phyloP scores from a whole-genome alignment of 1,140 invertebrate species.

The Amphibalanus amphitrite region DNA sequence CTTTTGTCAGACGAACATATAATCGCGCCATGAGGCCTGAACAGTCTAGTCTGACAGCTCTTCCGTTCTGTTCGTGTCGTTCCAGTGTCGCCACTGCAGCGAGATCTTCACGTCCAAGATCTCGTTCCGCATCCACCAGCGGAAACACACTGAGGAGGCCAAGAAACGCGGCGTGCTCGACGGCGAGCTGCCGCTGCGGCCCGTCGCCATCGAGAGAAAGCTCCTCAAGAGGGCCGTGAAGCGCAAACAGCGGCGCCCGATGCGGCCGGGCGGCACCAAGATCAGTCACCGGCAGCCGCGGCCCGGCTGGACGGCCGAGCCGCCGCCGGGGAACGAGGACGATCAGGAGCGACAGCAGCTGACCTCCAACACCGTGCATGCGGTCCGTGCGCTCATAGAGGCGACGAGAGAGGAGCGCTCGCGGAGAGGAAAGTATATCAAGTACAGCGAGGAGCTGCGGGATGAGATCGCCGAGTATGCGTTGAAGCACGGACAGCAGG shows the following conservation, averaged over 20 bases:
- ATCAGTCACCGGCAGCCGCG: too few relatives aligned
- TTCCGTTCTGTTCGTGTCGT: not conserved
- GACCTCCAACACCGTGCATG: constrained; percentile 20
- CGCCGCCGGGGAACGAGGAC: not conserved
- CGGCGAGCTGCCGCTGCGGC: constrained; percentile 18
- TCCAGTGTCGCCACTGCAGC: constrained; percentile 24
- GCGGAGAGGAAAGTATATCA: constrained; percentile 25
- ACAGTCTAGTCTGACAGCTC: too few relatives aligned
- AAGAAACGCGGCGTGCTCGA: constrained; percentile 19
- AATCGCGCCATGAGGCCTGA: too few relatives aligned
- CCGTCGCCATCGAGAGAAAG: constrained; percentile 16
- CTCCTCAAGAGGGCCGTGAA: not conserved
- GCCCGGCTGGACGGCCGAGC: too few relatives aligned
- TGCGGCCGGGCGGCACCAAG: too few relatives aligned
- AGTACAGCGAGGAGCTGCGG: constrained; percentile 24
- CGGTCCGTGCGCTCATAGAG: constrained; percentile 23
- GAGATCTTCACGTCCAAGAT: constrained; percentile 25
- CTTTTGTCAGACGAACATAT: too few relatives aligned
- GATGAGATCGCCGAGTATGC: constrained; percentile 25
- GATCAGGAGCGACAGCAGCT: constrained; percentile 16
- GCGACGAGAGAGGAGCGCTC: constrained; percentile 23
- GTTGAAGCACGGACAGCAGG: constrained; percentile 17
- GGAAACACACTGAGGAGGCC: constrained; percentile 23
- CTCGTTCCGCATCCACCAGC: constrained; percentile 24
- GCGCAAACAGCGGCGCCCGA: too few relatives aligned